Evolutionary conservation across 2,113 vertebrate genomes (phyloP), one percentile per base, ranked within the genome.

Genomic region (Murina feae): DNA sequence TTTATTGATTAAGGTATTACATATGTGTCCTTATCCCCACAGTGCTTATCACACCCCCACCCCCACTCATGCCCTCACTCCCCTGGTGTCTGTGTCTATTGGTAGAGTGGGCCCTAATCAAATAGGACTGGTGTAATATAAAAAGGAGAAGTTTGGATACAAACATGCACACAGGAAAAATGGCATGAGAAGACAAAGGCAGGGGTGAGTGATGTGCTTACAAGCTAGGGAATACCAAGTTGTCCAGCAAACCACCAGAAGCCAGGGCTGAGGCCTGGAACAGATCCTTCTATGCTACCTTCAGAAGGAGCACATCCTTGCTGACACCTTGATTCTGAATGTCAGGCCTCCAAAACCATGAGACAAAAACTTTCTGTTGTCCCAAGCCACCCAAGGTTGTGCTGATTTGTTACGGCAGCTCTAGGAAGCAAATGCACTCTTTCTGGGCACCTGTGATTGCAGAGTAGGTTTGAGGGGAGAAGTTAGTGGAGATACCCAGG

Each of bases 241-340:
- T 68, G 3, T 6, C 60, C 60, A 44, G 44, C 11, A 49, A 58
- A 23, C 12, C 0, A 1, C 51, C 35, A 21, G 47, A 71, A 60
- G 18, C 53, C 42, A 6, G 5, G 25, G 65, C 32, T 23, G 32
- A 23, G 6, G 3, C 49, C 37, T 2, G 30, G 32, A 13, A 44
- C 32, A 66, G 63, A 23, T 1, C 13, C 78, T 28, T n/a, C 35
- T 21, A 53, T 4, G 3, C 35, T 0, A 0, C 14, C 72, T 87
- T 35, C 8, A 23, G 39, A 20, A 37, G 37, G 37, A n/a, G 32
- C 25, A 13, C 0, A 2, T 42, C 20, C 72, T 74, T 75, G 82
- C 53, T 28, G 4, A 49, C 21, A 47, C 20, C 63, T 25, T 23
- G 10, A 16, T 65, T 68, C 69, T n/a, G 28, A 66, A 53, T 49